Base-by-base conservation (phyloP, 2,113 vertebrate species). In the Indicator maculatus region DNA sequence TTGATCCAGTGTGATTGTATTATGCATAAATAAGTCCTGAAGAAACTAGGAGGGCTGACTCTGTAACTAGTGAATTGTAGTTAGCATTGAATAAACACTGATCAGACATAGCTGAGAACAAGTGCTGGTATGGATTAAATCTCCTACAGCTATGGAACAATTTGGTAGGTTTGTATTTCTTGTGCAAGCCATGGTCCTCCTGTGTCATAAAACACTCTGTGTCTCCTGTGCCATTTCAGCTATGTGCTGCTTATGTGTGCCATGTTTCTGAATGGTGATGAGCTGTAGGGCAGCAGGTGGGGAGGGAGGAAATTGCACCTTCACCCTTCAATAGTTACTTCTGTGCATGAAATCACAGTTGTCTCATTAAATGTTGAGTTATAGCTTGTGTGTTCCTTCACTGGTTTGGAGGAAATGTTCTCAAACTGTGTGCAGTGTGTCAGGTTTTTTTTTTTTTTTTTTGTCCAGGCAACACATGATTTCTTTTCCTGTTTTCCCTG, bases 311-410 rank as follows among this genome's bases (percentile, higher is more conserved):
- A 72, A 21, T 14, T 83, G 23, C 8, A 53, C 41, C 41, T 77
- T 93, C 70, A 60, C 23, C 31, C 41, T 91, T 47, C 73, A 76
- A 52, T 73, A 78, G 44, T 60, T 70, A 67, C 30, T 28, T 75
- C 55, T 61, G 33, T 23, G 27, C 5, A 3, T 53, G 77, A 87
- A 90, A 89, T 44, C 61, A 65, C 27, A 73, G 4, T 39, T 83
- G 50, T 82, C 70, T 93, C 64, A 88, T 64, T 90, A 64, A 95
- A 69, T 88, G 38, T 24, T 83, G 64, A 89, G 16, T 77, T 94
- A 61, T 2, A 84, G 13, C 38, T 91, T 66, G 28, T 1, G 2
- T 61, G 31, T 75, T 75, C 41, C 6, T 88, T 66, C 12, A 3
- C 23, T 64, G 59, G 11, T 63, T 82, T 59, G 28, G 60, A 24